phyloP scores from a whole-genome alignment of 2,888 invertebrate genomes.

The Mythimna pallens region DNA sequence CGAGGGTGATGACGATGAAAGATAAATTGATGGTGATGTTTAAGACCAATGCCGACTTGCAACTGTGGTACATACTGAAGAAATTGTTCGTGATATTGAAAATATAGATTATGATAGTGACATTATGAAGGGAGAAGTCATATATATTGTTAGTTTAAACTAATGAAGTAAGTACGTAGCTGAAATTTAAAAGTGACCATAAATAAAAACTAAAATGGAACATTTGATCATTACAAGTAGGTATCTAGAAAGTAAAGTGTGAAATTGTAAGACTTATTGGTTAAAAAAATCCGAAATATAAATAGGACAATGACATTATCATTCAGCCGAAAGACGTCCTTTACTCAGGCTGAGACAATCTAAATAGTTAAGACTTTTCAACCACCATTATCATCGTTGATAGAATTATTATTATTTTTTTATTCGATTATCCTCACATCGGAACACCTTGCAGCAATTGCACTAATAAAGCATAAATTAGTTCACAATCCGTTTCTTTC shows the following conservation, averaged over 20 bases:
- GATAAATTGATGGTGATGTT: slow-evolving; percentile 3
- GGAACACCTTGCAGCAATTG: too few species aligned
- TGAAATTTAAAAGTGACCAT: too few species aligned
- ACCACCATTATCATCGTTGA: too few species aligned
- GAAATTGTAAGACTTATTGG: too few species aligned
- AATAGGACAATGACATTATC: too few species aligned
- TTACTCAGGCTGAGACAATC: too few species aligned
- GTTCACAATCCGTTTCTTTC: too few species aligned
- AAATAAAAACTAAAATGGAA: background rate
- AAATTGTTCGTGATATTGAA: background rate
- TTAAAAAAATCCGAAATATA: background rate
- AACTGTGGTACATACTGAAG: background rate
- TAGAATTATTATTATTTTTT: too few species aligned
- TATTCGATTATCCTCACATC: too few species aligned
- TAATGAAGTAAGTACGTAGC: background rate
- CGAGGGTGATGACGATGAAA: slow-evolving; percentile 17
- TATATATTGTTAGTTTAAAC: background rate
- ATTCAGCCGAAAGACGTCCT: too few species aligned
- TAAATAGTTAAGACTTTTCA: too few species aligned
- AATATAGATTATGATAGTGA: background rate
- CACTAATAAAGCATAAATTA: too few species aligned
- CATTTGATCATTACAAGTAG: background rate
- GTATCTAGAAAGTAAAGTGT: background rate
- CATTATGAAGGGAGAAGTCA: background rate
- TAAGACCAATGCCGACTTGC: background rate